These are phyloP conservation scores for Operophtera brumata DNA, from an alignment of 2,888 invertebrate genomes.

Conservation along the genomic window DNA sequence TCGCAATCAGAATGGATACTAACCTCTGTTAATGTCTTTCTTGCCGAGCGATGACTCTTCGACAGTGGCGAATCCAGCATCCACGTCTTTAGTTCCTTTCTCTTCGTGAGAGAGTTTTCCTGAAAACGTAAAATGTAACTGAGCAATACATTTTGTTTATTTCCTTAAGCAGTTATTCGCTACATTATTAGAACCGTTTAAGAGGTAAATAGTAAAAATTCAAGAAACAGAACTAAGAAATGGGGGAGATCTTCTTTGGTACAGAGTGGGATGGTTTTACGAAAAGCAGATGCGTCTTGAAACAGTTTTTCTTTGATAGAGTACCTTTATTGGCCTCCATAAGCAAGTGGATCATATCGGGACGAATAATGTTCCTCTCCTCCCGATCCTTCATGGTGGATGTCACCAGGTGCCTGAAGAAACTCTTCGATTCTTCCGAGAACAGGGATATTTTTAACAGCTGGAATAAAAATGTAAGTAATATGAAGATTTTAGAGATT, in stretches of 20 bases:
- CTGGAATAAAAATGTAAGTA: conserved; percentile 38
- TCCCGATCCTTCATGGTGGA: conserved; percentile 63
- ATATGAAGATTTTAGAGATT: too few species aligned
- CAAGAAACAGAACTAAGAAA: too few species aligned
- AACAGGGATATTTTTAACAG: conserved; percentile 40
- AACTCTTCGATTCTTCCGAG: conserved; percentile 35
- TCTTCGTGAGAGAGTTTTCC: conserved; percentile 49
- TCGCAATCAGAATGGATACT: too few species aligned
- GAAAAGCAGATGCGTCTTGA: too few species aligned
- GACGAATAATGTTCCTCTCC: conserved; percentile 56
- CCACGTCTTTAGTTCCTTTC: conserved; percentile 38
- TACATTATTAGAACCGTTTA: too few species aligned
- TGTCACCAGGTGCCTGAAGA: conserved; percentile 56
- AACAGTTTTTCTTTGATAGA: neutral
- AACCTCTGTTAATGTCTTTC: conserved; percentile 49
- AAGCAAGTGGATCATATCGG: conserved; percentile 79
- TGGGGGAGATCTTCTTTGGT: too few species aligned
- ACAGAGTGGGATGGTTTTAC: too few species aligned
- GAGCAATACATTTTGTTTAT: too few species aligned
- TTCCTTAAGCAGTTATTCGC: too few species aligned
- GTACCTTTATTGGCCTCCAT: conserved; percentile 75
- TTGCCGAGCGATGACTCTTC: conserved; percentile 64
- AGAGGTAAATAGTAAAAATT: neutral
- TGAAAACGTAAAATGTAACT: conserved; percentile 28
- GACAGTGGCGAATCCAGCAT: conserved; percentile 64